A percentile compares a stretch with the other conserved stretches of the same genome.
Conservation (phyloP, 2,888 invertebrate species). For the Andrena trimmerana region DNA sequence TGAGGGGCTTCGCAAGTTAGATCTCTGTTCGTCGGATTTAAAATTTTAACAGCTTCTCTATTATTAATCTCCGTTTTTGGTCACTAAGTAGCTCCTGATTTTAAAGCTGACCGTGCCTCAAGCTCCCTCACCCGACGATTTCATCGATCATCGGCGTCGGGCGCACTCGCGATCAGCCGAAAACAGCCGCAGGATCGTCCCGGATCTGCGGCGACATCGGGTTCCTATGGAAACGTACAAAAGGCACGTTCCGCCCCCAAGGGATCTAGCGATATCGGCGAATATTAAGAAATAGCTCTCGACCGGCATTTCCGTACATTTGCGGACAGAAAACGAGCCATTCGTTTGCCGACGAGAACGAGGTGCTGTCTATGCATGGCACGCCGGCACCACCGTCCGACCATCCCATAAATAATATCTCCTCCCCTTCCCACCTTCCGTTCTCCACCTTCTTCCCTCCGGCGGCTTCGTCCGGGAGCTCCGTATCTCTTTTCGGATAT, state of each 20-base stretch:
- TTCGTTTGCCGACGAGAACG: constrained; percentile 79
- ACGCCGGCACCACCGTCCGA: constrained; percentile 78
- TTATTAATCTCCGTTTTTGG: not conserved
- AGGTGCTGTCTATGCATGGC: constrained; percentile 84
- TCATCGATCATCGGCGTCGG: not conserved
- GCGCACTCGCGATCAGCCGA: constrained; percentile 1
- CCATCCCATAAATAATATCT: constrained; percentile 83
- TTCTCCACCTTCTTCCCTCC: constrained; percentile 22
- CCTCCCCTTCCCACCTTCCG: constrained; percentile 46
- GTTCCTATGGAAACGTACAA: constrained; percentile 79
- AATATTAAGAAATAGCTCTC: constrained; percentile 84
- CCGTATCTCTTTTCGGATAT: constrained; percentile 54
- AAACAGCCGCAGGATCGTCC: constrained; percentile 16
- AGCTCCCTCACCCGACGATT: not conserved
- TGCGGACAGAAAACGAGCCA: constrained; percentile 80
- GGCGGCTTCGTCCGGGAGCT: constrained; percentile 4
- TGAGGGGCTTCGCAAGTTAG: not conserved
- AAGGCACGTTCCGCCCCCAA: constrained; percentile 63
- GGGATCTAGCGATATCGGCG: constrained; percentile 77
- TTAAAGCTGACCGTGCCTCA: not conserved
- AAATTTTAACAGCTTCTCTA: not conserved
- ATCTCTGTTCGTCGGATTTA: not conserved
- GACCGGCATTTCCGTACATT: constrained; percentile 80
- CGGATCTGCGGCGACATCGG: constrained; percentile 53
- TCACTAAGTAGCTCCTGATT: not conserved